Evolutionary conservation across 2,113 vertebrate species (phyloP).

Genomic region (Apodemus sylvaticus): DNA sequence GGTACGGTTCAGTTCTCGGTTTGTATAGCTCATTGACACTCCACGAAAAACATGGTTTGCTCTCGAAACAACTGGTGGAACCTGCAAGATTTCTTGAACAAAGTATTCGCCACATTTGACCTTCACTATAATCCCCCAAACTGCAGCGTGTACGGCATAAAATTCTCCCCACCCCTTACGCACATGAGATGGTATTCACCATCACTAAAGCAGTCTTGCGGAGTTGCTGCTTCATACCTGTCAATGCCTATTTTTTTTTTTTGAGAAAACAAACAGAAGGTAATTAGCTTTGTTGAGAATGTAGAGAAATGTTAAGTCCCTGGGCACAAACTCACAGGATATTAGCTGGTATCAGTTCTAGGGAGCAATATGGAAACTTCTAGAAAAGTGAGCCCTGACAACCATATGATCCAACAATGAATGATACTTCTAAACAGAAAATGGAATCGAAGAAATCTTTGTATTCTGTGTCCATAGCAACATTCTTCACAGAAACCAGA

Average conservation of each 20-base stretch:
- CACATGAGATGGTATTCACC: not conserved
- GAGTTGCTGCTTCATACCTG: not conserved
- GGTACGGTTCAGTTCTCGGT: not conserved
- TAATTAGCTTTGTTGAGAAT: not conserved
- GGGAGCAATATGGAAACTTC: not conserved
- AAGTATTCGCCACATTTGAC: not conserved
- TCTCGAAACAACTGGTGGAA: conserved; percentile 38
- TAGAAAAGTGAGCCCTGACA: not conserved
- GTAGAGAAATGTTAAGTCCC: not conserved
- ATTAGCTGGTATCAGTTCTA: not conserved
- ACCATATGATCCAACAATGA: not conserved
- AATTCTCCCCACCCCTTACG: not conserved
- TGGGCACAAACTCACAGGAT: not conserved
- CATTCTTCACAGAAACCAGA: not conserved
- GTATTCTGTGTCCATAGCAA: not conserved
- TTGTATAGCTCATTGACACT: not conserved
- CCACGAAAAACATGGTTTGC: conserved; percentile 23
- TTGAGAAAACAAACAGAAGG: not conserved
- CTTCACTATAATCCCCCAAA: conserved; percentile 1
- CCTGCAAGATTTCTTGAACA: conserved; percentile 18
- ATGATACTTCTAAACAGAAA: not conserved
- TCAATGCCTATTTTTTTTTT: not conserved
- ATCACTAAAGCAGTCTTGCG: not conserved
- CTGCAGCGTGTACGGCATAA: not conserved
- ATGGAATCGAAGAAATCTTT: not conserved